Base-by-base conservation (phyloP, 1,140 invertebrate genomes). In the Chymomyza costata region DNA sequence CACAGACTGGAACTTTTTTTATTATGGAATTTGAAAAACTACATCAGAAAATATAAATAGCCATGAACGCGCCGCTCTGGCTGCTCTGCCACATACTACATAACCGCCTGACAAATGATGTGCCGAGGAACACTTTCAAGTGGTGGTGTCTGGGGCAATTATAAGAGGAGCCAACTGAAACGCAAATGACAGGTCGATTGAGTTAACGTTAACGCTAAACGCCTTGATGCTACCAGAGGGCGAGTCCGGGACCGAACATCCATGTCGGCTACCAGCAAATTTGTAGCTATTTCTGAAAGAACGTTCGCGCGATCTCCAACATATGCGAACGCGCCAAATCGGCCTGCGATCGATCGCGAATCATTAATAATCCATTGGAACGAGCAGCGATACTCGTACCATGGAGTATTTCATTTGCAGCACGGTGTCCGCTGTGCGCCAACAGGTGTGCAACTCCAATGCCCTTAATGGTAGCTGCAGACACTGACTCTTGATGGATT, bases 181-280 rank as follows among this genome's bases (percentile, higher is more conserved):
- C 46, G 63, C 57, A 83, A 83, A 82, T 84, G 82, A 83, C 71
- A 84, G 82, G 73, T 82, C 81, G 82, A 83, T 83, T 81, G 81
- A 83, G 70, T 82, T 83, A 78, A 78, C 70, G 81, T 83, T 83
- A 81, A 66, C 81, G 64, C 81, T 83, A 83, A 83, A 82, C 74
- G 70, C 74, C 69, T 67, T 30, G n/a, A 28, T 28, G 25, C 25
- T 7, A 13, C 37, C 34, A 52, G 16, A 41, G 28, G 32, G 35
- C 17, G 32, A 19, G 31, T 13, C 6, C 8, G 1, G 32, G 6
- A 18, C 17, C 15, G 51, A 31, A 14, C 39, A 37, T 61, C 31
- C 38, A 40, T 32, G 17, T 39, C 34, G 47, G 47, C 64, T 59
- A 43, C 49, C 69, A 73, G 68, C 56, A 53, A 58, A 17, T 56